phyloP scores from a whole-genome alignment of 2,113 vertebrate genomes.

The Brachirus orientalis region DNA sequence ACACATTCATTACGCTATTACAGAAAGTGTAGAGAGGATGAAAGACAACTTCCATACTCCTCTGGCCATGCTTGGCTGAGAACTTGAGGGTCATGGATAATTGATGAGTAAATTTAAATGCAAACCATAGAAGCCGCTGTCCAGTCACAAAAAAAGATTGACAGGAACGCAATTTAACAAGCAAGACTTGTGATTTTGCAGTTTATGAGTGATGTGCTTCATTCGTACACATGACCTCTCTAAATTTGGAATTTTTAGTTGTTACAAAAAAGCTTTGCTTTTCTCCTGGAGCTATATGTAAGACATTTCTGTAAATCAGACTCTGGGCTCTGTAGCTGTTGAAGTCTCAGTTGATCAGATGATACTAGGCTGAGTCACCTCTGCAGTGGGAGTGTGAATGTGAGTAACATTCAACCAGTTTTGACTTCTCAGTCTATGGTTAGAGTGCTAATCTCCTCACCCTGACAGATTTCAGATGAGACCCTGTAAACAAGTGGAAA shows the following conservation, averaged over 20 bases:
- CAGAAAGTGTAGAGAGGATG: conserved; percentile 1
- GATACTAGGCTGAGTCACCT: conserved; percentile 30
- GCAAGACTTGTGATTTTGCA: conserved; percentile 9
- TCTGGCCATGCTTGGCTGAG: conserved; percentile 6
- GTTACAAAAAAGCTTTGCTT: not conserved
- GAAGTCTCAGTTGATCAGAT: conserved; percentile 16
- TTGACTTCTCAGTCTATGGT: conserved; percentile 6
- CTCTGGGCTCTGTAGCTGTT: not conserved
- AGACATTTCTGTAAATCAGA: not conserved
- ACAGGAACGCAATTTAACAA: conserved; percentile 10
- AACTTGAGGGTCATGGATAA: conserved; percentile 33
- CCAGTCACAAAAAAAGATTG: conserved; percentile 21
- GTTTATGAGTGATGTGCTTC: not conserved
- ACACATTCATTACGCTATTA: conserved; percentile 28
- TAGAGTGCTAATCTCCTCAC: conserved; percentile 30
- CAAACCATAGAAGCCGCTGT: not conserved
- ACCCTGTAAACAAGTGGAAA: not conserved
- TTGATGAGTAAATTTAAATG: conserved; percentile 47
- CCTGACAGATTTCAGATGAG: conserved; percentile 24
- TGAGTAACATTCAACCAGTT: conserved; percentile 24
- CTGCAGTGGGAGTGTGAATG: conserved; percentile 22
- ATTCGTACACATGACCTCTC: not conserved
- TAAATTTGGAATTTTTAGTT: not conserved
- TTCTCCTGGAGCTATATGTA: not conserved
- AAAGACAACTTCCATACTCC: conserved; percentile 10